Conservation (phyloP, 1,140 invertebrate species). For the Penaeus vannamei region DNA sequence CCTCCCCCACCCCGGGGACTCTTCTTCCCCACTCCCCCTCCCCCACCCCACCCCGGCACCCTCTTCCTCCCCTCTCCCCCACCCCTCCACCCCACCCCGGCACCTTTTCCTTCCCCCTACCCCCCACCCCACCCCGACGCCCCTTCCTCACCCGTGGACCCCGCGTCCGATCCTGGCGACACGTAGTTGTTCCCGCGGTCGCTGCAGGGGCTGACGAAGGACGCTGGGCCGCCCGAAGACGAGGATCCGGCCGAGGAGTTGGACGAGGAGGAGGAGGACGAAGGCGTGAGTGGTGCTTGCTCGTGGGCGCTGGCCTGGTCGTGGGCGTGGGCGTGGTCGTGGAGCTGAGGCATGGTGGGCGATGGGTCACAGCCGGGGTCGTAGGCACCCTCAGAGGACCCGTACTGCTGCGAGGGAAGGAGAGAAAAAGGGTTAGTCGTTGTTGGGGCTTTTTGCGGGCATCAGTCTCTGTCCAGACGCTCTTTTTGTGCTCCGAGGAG, state of each 20-base stretch:
- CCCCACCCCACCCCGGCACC: background rate
- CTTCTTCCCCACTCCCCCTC: background rate
- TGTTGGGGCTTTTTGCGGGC: no score
- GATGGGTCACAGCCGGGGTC: slow-evolving; percentile 60
- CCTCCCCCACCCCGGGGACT: background rate
- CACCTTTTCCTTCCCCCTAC: background rate
- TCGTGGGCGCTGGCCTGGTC: slow-evolving; percentile 45
- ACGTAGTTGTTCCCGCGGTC: slow-evolving; percentile 55
- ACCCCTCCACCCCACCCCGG: background rate
- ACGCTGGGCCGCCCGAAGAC: slow-evolving; percentile 42
- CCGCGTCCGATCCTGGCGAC: slow-evolving; percentile 49
- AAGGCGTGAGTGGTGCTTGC: slow-evolving; percentile 54
- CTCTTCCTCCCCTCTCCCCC: background rate
- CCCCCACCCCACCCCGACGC: no score
- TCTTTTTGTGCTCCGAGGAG: no score
- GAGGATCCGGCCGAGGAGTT: slow-evolving; percentile 33
- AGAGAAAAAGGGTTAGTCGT: slow-evolving; percentile 2
- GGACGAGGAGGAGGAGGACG: slow-evolving; percentile 55
- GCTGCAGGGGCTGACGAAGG: slow-evolving; percentile 57
- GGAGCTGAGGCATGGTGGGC: slow-evolving; percentile 60
- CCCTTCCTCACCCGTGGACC: slow-evolving; percentile 45
- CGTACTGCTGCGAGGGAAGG: slow-evolving; percentile 49
- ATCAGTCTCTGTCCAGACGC: no score
- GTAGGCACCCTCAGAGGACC: slow-evolving; percentile 59
- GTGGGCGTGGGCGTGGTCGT: slow-evolving; percentile 63